Base-by-base conservation (phyloP, 1,140 invertebrate species). In the Rhagoletis pomonella region DNA sequence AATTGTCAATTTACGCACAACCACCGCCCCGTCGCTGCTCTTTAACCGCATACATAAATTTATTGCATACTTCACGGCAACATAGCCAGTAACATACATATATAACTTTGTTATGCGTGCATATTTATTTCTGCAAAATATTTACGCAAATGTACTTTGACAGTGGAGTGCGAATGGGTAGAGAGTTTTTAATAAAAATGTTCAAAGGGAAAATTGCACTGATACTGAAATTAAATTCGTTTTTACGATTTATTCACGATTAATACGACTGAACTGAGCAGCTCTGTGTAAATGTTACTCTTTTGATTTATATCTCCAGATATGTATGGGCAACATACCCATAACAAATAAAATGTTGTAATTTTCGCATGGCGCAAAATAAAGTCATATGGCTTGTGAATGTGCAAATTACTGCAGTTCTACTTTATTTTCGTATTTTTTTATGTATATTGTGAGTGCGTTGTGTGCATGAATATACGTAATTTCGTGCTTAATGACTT, bases 401-500 rank as follows among this genome's bases (percentile, higher is more conserved):
- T 44, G 67, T 73, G 42, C 67, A 47, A 73, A 73, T 73, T 47
- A 39, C 42, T 42, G 1, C 67, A 44, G 67, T 39, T 73, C 44
- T 29, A 10, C 5, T 39, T 10, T 39, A 29, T 14, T 42, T 10
- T 5, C 10, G 12, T 44, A 44, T 42, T 44, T 12, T 17, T 73
- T 73, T 4, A 44, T 47, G 44, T 73, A 5, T 9, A 10, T 67
- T 9, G 29, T 47, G 39, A 10, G 1, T 73, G 67, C 44, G 42
- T 44, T 29, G 64, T 29, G 42, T 1, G 5, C 44, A 7, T 69
- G 19, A 14, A 2, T 58, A 47, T 10, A 47, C 55, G 44, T 81
- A 81, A 19, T 81, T 50, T 81, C 47, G 14, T n/a, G n/a, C 73
- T 81, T 81, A 81, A 81, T 81, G 73, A 81, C 73, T 81, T 81